phyloP scores from a whole-genome alignment of 2,888 invertebrate genomes.

The Cybosia mesomella region DNA sequence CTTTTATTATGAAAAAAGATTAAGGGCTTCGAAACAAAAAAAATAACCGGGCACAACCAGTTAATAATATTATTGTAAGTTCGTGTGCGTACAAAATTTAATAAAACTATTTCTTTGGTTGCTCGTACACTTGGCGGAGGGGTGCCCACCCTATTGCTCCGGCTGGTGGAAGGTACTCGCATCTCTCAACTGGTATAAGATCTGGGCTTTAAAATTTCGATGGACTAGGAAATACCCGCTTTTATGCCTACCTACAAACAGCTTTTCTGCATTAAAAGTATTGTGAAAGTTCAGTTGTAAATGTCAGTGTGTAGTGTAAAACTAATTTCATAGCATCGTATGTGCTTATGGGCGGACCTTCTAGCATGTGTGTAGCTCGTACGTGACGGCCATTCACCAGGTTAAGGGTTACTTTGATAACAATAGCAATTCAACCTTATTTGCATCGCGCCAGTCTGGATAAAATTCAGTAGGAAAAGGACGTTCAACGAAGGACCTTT shows the following conservation, averaged over 20 bases:
- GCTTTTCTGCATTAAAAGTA: neutral
- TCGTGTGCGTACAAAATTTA: too few relatives aligned
- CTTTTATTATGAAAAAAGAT: too few relatives aligned
- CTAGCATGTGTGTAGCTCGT: neutral
- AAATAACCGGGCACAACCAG: too few relatives aligned
- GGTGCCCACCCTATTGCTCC: too few relatives aligned
- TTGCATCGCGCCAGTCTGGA: conserved; percentile 38
- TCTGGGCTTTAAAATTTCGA: neutral
- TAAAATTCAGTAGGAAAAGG: conserved; percentile 26
- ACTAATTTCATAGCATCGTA: neutral
- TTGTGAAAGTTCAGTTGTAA: neutral
- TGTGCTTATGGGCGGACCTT: neutral
- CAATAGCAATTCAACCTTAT: conserved; percentile 27
- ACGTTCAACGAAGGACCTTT: conserved; percentile 34
- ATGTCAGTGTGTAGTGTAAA: neutral
- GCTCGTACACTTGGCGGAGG: too few relatives aligned
- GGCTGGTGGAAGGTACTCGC: too few relatives aligned
- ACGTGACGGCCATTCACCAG: conserved; percentile 15
- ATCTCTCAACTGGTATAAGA: neutral
- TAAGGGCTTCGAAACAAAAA: too few relatives aligned
- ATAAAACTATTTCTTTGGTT: too few relatives aligned
- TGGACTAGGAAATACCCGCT: neutral
- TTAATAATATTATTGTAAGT: too few relatives aligned
- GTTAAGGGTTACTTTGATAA: conserved; percentile 54
- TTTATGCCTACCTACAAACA: neutral